These are phyloP conservation scores for Orthonevra nobilis DNA, from an alignment of 2,888 invertebrate species.

Conservation along the genomic window DNA sequence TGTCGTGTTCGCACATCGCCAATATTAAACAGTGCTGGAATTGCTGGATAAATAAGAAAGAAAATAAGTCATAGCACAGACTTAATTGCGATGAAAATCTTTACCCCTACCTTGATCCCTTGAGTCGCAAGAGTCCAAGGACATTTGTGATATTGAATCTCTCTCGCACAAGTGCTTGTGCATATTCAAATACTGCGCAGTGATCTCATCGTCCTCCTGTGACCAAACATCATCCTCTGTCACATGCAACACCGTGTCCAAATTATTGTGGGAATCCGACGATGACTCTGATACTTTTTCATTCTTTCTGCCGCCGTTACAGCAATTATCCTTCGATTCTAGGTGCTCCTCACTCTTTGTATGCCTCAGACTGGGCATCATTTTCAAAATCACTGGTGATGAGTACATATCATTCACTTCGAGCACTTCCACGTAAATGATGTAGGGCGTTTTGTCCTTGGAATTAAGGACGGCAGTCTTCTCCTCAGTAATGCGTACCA, in stretches of 20 bases:
- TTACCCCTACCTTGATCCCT: constrained; percentile 81
- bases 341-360: constrained; percentile 97
- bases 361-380: constrained; percentile 91
- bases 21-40: constrained; percentile 79
- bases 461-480: constrained; percentile 99
- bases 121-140: constrained; percentile 91
- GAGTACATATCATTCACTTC: constrained; percentile 91
- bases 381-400: constrained; percentile 93
- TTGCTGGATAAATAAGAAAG: constrained; percentile 71
- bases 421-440: constrained; percentile 98
- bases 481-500: constrained; percentile 97
- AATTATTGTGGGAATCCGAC: constrained; percentile 59
- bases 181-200: constrained; percentile 86
- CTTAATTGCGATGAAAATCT: constrained; percentile 12
- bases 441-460: constrained; percentile 94
- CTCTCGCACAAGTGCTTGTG: constrained; percentile 84
- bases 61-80: constrained; percentile 11
- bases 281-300: constrained; percentile 68
- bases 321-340: constrained; percentile 78
- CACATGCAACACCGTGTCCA: constrained; percentile 81
- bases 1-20: constrained; percentile 80
- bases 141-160: constrained; percentile 94
- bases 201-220: constrained; percentile 97
- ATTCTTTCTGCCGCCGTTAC: constrained; percentile 39
- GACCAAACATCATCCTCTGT: constrained; percentile 89